A percentile compares a stretch with the other conserved stretches of the same genome.
Conservation (phyloP, 2,797 vertebrate species). For the Hydrolagus colliei region DNA sequence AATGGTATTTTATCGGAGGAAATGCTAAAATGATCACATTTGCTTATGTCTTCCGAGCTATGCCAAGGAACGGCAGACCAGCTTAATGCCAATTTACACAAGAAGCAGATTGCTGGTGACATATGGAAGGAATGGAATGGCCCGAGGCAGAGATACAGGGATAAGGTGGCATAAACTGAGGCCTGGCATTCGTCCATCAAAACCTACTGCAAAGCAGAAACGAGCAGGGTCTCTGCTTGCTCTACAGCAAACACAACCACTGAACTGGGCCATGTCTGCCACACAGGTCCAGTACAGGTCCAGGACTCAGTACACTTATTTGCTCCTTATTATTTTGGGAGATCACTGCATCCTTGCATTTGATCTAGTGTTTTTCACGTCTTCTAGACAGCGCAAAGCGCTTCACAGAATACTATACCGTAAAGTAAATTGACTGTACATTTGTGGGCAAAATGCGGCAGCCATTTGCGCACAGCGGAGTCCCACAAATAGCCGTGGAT, state of each 20-base stretch:
- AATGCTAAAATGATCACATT: no score
- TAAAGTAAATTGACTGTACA: no score
- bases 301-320: background rate
- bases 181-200: background rate
- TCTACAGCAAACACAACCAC: background rate
- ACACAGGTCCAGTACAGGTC: background rate
- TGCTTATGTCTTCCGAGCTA: background rate
- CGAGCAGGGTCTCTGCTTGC: background rate
- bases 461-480: no score
- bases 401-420: no score
- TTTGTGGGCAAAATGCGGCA: no score
- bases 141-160: slow-evolving; percentile 4
- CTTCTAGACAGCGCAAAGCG: no score
- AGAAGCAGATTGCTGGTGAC: background rate
- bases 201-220: background rate
- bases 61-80: background rate
- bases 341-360: background rate
- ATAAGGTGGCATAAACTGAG: background rate
- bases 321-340: background rate
- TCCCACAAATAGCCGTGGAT: no score
- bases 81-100: background rate
- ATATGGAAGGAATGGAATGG: slow-evolving; percentile 1
- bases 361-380: no score
- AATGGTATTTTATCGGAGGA: background rate
- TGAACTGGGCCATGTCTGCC: background rate